Conservation (phyloP, 2,797 vertebrate species). For the Phalanger gymnotis region DNA sequence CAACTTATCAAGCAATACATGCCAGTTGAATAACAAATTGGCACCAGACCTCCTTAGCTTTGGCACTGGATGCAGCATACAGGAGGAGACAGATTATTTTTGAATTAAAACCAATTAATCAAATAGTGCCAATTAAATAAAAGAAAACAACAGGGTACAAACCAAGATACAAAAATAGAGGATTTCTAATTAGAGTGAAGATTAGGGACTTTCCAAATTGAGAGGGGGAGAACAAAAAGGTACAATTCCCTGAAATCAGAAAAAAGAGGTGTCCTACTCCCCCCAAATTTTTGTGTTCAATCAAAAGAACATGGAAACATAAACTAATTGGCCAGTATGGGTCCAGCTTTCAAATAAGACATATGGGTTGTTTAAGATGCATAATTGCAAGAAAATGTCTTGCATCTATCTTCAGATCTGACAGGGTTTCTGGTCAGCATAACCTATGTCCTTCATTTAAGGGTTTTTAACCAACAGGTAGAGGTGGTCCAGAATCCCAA, state of each 20-base stretch:
- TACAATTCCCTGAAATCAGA: neutral
- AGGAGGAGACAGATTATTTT: neutral
- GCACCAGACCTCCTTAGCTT: neutral
- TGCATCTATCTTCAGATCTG: neutral
- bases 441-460: neutral
- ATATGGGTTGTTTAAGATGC: neutral
- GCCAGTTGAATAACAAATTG: neutral
- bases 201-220: neutral
- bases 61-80: neutral
- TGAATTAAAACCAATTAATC: neutral
- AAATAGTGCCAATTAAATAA: neutral
- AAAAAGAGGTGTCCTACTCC: neutral
- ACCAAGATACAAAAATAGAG: neutral
- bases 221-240: neutral
- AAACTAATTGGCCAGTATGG: neutral
- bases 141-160: neutral
- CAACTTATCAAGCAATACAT: no score
- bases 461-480: neutral
- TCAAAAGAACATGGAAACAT: neutral
- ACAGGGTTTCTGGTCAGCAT: neutral
- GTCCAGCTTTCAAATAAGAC: neutral
- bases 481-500: neutral
- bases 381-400: neutral
- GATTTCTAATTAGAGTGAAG: neutral
- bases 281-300: neutral